Evolutionary conservation across 1,140 invertebrate genomes (phyloP).

Genomic region (Aphidius ervi): DNA sequence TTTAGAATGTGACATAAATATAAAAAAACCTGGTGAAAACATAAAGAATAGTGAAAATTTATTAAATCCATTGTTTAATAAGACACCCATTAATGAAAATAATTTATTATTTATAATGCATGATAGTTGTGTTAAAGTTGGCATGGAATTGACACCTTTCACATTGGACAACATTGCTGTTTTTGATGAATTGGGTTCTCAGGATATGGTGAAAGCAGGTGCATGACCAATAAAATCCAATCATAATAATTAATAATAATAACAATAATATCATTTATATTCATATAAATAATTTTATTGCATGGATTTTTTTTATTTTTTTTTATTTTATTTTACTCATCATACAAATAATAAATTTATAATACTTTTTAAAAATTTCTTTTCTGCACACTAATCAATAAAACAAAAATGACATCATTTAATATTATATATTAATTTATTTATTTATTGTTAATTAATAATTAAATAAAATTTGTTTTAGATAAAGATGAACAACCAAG

Average conservation of each 20-base stretch:
- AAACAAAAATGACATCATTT: no score
- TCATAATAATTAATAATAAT: slow-evolving; percentile 32
- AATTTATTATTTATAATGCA: slow-evolving; percentile 20
- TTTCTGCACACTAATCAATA: neutral
- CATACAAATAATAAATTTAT: neutral
- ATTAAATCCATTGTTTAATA: slow-evolving; percentile 7
- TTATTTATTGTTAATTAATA: neutral
- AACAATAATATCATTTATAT: neutral
- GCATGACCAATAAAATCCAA: slow-evolving; percentile 32
- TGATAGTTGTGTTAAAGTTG: slow-evolving; percentile 16
- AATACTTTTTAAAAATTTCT: neutral
- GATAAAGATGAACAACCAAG: slow-evolving; percentile 26
- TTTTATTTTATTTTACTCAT: neutral
- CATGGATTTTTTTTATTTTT: neutral
- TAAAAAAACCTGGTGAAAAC: slow-evolving; percentile 26
- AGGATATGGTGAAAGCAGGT: slow-evolving; percentile 31
- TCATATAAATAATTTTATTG: neutral
- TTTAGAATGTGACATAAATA: slow-evolving; percentile 36
- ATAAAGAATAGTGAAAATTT: slow-evolving; percentile 9
- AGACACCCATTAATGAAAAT: slow-evolving; percentile 13
- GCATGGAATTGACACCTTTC: slow-evolving; percentile 10
- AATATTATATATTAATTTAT: no score
- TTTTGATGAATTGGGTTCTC: slow-evolving; percentile 6
- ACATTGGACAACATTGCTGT: neutral
- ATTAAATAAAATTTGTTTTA: slow-evolving; percentile 15